Evolutionary conservation across 2,113 vertebrate species (phyloP).

Genomic region (Cricetomys ansorgei): DNA sequence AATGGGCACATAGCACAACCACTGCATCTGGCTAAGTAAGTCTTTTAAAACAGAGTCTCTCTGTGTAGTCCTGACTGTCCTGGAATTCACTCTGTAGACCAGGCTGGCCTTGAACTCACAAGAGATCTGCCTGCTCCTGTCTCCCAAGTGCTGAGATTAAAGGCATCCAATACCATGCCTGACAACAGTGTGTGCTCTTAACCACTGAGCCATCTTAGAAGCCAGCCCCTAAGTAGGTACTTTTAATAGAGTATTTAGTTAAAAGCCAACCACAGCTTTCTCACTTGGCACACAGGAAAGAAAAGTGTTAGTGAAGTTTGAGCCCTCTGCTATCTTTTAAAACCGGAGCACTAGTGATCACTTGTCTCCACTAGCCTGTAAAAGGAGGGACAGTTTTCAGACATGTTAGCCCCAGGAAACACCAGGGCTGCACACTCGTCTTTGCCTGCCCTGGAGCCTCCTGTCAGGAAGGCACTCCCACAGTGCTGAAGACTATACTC

Average conservation of each 20-base stretch:
- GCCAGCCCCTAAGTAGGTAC: background rate
- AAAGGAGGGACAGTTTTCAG: background rate
- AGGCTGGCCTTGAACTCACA: too few species aligned
- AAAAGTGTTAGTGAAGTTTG: background rate
- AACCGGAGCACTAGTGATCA: background rate
- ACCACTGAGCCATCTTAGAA: too few species aligned
- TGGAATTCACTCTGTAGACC: too few species aligned
- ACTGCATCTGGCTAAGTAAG: background rate
- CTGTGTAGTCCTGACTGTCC: too few species aligned
- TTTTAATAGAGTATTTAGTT: background rate
- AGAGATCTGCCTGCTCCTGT: too few species aligned
- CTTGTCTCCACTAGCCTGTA: background rate
- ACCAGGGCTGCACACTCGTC: background rate
- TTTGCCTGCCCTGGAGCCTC: too few species aligned
- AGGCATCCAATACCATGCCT: too few species aligned
- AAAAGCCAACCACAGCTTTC: background rate
- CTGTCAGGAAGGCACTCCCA: background rate
- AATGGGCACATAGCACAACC: background rate
- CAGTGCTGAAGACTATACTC: fast-evolving
- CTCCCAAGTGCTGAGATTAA: too few species aligned
- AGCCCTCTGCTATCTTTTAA: background rate
- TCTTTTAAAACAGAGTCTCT: too few species aligned
- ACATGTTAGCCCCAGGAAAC: background rate
- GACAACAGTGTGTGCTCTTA: too few species aligned
- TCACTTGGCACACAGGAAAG: background rate